Evolutionary conservation across 2,797 vertebrate genomes (phyloP).

Genomic region (Cryptoblepharus egeriae): DNA sequence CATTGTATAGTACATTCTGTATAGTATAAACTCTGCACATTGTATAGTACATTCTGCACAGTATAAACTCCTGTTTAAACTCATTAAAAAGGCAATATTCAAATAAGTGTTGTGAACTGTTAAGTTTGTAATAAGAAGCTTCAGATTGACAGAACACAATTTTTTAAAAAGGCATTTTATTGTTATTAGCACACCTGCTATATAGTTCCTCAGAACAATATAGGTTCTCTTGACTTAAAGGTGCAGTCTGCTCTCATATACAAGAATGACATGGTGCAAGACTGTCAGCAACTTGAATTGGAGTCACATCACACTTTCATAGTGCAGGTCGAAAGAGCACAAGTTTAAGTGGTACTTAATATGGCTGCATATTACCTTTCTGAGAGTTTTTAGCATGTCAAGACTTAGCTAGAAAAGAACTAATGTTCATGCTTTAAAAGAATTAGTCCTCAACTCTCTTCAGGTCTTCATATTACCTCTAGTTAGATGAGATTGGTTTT

Average conservation of each 20-base stretch:
- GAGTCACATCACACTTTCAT: slow-evolving; percentile 75
- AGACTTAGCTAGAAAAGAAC: slow-evolving; percentile 73
- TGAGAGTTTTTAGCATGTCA: slow-evolving; percentile 74
- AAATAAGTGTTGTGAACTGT: too few relatives aligned
- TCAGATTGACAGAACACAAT: slow-evolving; percentile 41
- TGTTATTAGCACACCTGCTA: slow-evolving; percentile 79
- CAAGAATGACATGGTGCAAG: slow-evolving; percentile 76
- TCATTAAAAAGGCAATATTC: background rate
- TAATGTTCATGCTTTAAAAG: slow-evolving; percentile 77
- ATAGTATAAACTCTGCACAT: too few relatives aligned
- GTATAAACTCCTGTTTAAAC: background rate
- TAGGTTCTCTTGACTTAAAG: slow-evolving; percentile 80
- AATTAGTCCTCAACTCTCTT: slow-evolving; percentile 57
- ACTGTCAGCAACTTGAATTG: slow-evolving; percentile 76
- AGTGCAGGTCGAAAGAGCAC: slow-evolving; percentile 77
- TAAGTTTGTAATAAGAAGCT: slow-evolving; percentile 10
- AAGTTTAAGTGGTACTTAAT: slow-evolving; percentile 70
- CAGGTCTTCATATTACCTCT: slow-evolving; percentile 64
- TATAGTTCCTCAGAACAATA: slow-evolving; percentile 82
- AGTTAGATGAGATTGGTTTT: slow-evolving; percentile 4
- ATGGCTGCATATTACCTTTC: slow-evolving; percentile 76
- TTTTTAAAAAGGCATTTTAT: slow-evolving; percentile 81
- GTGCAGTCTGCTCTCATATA: slow-evolving; percentile 75
- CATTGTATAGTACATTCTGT: too few relatives aligned
- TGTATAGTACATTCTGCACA: too few relatives aligned